Evolutionary conservation across 2,113 vertebrate species (phyloP), one percentile per base, ranked within the genome.

Genomic region (Pavo muticus): DNA sequence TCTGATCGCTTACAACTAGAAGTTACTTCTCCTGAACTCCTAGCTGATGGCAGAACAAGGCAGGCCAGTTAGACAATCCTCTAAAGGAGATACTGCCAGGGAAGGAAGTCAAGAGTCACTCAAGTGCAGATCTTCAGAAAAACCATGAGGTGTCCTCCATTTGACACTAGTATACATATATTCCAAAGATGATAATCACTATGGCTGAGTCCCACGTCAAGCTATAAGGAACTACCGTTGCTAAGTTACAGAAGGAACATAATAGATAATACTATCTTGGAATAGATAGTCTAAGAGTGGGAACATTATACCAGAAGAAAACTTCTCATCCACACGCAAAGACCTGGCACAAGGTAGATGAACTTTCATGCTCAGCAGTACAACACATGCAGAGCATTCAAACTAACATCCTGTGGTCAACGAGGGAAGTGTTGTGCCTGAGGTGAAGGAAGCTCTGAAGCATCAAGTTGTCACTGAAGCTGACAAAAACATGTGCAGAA

Each of bases 351-450:
- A 76, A 73, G 4, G 44, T 0, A 82, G 21, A 52, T 15, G 15
- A 90, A 39, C 9, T 83, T 76, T 40, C 32, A 70, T 1, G 11
- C 50, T 67, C 40, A 88, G 72, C 35, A 78, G 6, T 1, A 2
- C 42, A 64, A 40, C 16, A 20, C 4, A 3, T 20, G 30, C 19
- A 10, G 71, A 67, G 56, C 30, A 24, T 37, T 52, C 52, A 60
- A 16, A 63, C 6, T 40, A 52, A 37, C 42, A 74, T 74, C n/a
- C 29, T 60, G 56, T 14, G 56, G 60, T 67, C 47, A 50, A 75
- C 24, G 68, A n/a, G 54, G 24, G 5, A 39, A 69, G 20, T 2
- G 12, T 29, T 32, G 15, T 1, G 2, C 0, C 4, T 56, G n/a
- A 82, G 27, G 0, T 25, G 27, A 93, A 54, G 25, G 37, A 85